Base-by-base conservation (phyloP, 2,113 vertebrate species). In the Aspiorhynchus laticeps region DNA sequence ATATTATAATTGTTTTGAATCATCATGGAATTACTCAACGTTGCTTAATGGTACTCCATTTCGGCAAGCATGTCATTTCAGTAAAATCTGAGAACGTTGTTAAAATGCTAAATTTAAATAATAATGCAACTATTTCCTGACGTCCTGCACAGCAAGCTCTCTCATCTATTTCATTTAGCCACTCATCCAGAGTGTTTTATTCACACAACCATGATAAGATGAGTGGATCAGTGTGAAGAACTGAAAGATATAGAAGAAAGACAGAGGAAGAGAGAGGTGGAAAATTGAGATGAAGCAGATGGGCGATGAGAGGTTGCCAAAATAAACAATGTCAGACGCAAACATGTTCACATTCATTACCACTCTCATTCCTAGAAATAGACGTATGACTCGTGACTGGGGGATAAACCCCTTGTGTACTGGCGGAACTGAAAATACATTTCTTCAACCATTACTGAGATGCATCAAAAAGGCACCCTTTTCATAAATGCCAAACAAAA, bases 241-340 rank as follows among this genome's bases (percentile, higher is more conserved):
- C 8, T 12, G 28, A 43, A 48, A 51, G 36, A 77, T n/a, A 51
- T 15, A 19, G 9, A 28, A 33, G 43, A 87, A 36, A 86, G 46
- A 28, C 24, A 80, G 31, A 81, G 33, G 26, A 43, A 63, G 53
- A 69, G 28, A n/a, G 67, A 51, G 61, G 43, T 77, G 15, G 74
- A 83, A 81, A 84, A 65, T 84, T 73, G 87, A 93, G 75, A 80
- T 84, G 91, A 94, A 94, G 90, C 94, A 94, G 93, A 94, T 92
- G 91, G 76, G 48, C 71, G 80, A 86, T 43, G 79, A 51, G 5
- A 7, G 7, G 38, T 80, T 92, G 92, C 93, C 92, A 94, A 93
- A 88, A 93, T 92, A 93, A 95, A 94, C 91, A 94, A 14, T 88
- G 91, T 92, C 87, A 85, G 75, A 87, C 80, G 43, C 51, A 84